Base-by-base conservation (phyloP, 2,797 vertebrate genomes). In the Danio kyathit region DNA sequence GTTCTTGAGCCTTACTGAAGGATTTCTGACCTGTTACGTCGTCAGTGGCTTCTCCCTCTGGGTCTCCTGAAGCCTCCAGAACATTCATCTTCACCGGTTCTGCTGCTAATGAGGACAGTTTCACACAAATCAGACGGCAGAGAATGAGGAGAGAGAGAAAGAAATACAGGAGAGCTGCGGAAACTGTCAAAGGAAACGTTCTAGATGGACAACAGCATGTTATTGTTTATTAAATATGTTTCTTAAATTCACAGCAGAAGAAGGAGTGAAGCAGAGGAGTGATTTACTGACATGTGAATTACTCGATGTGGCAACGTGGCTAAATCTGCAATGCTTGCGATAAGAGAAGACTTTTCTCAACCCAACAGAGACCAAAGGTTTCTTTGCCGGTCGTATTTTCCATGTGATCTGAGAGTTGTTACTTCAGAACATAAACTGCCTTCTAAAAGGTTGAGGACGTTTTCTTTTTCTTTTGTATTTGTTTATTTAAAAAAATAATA, bases 1-100 rank as follows among this genome's bases (percentile, higher is more conserved):
- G n/a, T n/a, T 12, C 16, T 14, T 41, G 5, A 67, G 9, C 7
- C 12, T 64, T 41, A 49, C 44, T 52, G 66, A 71, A 70, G n/a
- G 76, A 59, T n/a, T 72, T 82, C 90, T 90, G 92, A 98, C 98
- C 96, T 95, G 95, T 85, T 83, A 79, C 79, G 70, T 97, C 96
- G 14, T 97, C 97, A 57, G 89, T 91, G 82, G 91, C 93, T 76
- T 78, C 57, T 78, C 70, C 76, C 60, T 79, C 78, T 43, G 70
- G 71, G 83, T 92, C 95, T 80, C 96, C 95, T 16, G 86, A 79
- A 17, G 96, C 94, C 85, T 91, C 93, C 80, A 91, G 84, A 81
- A 95, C 95, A 56, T 90, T 84, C 85, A 97, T 96, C 95, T 96
- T 97, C 76, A 74, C 85, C 80, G 85, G 90, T 38, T 89, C 17